Percentiles rank a stretch among this genome's conserved stretches.
phyloP scores from a whole-genome alignment of 1,140 invertebrate species.

The Danaus plexippus region DNA sequence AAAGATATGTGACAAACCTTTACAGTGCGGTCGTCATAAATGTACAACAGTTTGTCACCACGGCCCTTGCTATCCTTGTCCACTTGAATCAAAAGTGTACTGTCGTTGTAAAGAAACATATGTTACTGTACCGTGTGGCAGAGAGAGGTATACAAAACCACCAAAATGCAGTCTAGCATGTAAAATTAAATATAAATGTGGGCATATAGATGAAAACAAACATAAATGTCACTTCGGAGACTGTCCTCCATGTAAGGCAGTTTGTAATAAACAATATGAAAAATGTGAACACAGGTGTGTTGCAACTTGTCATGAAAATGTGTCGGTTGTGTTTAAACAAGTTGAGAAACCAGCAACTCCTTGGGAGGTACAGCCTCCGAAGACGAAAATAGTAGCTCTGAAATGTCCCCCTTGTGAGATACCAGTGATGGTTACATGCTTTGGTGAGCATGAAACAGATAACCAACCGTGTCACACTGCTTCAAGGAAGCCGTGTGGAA shows the following conservation, averaged over 20 bases:
- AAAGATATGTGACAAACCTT: conserved; percentile 85
- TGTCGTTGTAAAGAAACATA: conserved; percentile 88
- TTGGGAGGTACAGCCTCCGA: conserved; percentile 81
- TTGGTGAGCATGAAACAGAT: conserved; percentile 86
- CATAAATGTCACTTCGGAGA: conserved; percentile 91
- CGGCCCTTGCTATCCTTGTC: conserved; percentile 93
- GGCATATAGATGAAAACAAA: conserved; percentile 84
- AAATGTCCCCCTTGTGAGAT: conserved; percentile 82
- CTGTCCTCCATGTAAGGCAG: conserved; percentile 86
- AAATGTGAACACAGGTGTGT: conserved; percentile 85
- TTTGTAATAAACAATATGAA: conserved; percentile 75
- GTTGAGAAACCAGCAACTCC: conserved; percentile 79
- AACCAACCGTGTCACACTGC: conserved; percentile 83
- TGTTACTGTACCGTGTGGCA: conserved; percentile 89
- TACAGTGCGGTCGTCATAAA: conserved; percentile 92
- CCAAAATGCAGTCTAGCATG: conserved; percentile 84
- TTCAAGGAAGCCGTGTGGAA: conserved; percentile 79
- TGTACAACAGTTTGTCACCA: conserved; percentile 88
- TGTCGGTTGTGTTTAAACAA: conserved; percentile 77
- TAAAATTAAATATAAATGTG: conserved; percentile 72
- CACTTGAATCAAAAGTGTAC: conserved; percentile 80
- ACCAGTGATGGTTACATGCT: conserved; percentile 81
- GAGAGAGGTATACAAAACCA: conserved; percentile 81
- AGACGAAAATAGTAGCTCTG: conserved; percentile 75
- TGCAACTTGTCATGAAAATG: conserved; percentile 84